These are phyloP conservation scores for Umimayanthus kanabou DNA, from an alignment of 92 coral and sea anemone genomes.

Conservation along the genomic window DNA sequence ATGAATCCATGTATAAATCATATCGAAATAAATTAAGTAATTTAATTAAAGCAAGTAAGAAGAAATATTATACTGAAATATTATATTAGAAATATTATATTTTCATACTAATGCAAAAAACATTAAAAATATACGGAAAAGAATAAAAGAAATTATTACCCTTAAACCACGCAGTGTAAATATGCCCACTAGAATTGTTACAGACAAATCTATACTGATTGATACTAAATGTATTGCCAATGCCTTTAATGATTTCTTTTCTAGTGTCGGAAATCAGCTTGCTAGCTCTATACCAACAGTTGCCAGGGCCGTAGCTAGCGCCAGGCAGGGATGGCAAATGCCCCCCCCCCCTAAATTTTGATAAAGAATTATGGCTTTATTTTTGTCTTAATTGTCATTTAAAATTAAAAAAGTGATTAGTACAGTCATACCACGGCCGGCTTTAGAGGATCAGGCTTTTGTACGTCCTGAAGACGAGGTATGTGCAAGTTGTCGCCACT, in stretches of 20 bases:
- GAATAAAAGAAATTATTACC: slow-evolving; percentile 42
- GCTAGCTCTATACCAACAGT: not conserved
- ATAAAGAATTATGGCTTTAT: no score
- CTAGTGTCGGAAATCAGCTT: not conserved
- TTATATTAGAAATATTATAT: no score
- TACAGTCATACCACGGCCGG: no score
- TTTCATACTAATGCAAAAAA: slow-evolving; percentile 31
- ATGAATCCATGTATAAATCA: slow-evolving; percentile 12
- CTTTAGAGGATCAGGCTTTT: no score
- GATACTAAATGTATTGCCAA: slow-evolving; percentile 13
- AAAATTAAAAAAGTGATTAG: no score
- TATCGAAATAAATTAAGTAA: not conserved
- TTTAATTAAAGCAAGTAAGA: no score
- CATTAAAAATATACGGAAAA: slow-evolving; percentile 48
- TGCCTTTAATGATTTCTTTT: not conserved
- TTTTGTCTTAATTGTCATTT: no score
- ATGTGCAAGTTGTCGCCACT: no score
- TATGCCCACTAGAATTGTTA: slow-evolving; percentile 18
- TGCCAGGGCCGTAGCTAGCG: no score
- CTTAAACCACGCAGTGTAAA: slow-evolving; percentile 37
- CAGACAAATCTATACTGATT: not conserved
- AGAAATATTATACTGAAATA: slow-evolving; percentile 20
- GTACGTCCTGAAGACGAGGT: no score
- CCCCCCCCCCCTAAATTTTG: no score
- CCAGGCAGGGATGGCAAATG: no score